These are phyloP conservation scores for Drosophila ustulata DNA, from an alignment of 2,888 invertebrate genomes.

Conservation along the genomic window DNA sequence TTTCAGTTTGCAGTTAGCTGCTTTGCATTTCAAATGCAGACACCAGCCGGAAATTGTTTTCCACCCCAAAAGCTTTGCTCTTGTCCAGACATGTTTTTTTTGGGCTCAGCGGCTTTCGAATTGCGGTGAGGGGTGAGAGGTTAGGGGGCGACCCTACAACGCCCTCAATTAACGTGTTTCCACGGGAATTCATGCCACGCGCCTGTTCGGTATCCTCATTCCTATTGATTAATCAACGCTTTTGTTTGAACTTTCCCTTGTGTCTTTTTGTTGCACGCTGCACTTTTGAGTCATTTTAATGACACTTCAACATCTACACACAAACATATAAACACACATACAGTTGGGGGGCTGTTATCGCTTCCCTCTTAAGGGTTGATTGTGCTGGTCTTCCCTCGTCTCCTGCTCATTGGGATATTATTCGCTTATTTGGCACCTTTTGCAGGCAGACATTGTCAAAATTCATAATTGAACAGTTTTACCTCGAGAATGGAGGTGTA, in stretches of 20 bases:
- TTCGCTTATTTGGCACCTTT: conserved; percentile 75
- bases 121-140: neutral
- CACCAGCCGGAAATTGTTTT: conserved; percentile 48
- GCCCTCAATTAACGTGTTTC: conserved; percentile 55
- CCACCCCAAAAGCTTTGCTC: conserved; percentile 33
- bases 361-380: conserved; percentile 65
- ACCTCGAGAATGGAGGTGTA: conserved; percentile 19
- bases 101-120: neutral
- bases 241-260: conserved; percentile 76
- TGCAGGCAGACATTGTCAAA: conserved; percentile 71
- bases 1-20: conserved; percentile 36
- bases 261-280: conserved; percentile 48
- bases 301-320: conserved; percentile 49
- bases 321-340: conserved; percentile 5
- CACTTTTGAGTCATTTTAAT: conserved; percentile 62
- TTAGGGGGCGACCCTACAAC: neutral
- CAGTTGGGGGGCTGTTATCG: conserved; percentile 37
- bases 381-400: conserved; percentile 17
- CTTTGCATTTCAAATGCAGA: conserved; percentile 60
- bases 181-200: conserved; percentile 21
- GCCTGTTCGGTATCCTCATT: conserved; percentile 27
- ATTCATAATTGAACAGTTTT: conserved; percentile 78
- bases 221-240: conserved; percentile 69
- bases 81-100: conserved; percentile 24
- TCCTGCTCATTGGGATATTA: conserved; percentile 11